These are phyloP conservation scores for Mastacembelus armatus DNA, from an alignment of 2,797 vertebrate species.

Conservation along the genomic window DNA sequence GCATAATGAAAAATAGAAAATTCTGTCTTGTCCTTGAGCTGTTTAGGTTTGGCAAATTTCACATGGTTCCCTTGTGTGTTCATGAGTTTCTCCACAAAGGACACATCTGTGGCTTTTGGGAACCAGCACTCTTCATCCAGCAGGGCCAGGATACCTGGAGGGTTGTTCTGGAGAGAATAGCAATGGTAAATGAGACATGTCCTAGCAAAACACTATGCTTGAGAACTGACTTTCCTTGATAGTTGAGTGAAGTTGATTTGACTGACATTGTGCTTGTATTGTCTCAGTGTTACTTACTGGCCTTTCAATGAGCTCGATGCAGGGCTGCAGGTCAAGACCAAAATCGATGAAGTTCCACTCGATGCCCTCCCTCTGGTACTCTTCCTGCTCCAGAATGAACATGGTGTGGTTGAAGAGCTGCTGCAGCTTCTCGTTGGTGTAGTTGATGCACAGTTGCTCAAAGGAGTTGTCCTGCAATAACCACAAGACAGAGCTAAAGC, in stretches of 20 bases:
- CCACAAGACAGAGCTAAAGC: neutral
- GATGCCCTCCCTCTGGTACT: slow-evolving; percentile 95
- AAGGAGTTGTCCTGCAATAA: slow-evolving; percentile 91
- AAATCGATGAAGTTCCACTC: slow-evolving; percentile 98
- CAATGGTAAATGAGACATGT: neutral
- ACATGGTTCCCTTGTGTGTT: slow-evolving; percentile 91
- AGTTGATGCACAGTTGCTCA: slow-evolving; percentile 95
- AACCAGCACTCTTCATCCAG: slow-evolving; percentile 99
- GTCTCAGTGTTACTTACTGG: slow-evolving; percentile 79
- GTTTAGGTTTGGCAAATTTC: slow-evolving; percentile 96
- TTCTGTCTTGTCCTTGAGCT: slow-evolving; percentile 95
- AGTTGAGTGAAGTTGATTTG: neutral
- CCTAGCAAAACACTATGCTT: neutral
- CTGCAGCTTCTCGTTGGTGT: slow-evolving; percentile 95
- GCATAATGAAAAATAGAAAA: slow-evolving; percentile 96
- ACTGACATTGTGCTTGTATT: neutral
- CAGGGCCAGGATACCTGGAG: slow-evolving; percentile 94
- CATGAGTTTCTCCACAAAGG: slow-evolving; percentile 95
- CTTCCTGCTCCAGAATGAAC: slow-evolving; percentile 95
- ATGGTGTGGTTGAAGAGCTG: slow-evolving; percentile 98
- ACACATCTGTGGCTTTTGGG: slow-evolving; percentile 96
- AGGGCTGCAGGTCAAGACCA: slow-evolving; percentile 85
- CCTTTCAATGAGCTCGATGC: slow-evolving; percentile 90
- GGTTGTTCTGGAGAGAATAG: slow-evolving; percentile 90
- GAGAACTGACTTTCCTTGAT: neutral